Evolutionary conservation across 2,888 invertebrate genomes (phyloP).

Genomic region (Emesis furor): DNA sequence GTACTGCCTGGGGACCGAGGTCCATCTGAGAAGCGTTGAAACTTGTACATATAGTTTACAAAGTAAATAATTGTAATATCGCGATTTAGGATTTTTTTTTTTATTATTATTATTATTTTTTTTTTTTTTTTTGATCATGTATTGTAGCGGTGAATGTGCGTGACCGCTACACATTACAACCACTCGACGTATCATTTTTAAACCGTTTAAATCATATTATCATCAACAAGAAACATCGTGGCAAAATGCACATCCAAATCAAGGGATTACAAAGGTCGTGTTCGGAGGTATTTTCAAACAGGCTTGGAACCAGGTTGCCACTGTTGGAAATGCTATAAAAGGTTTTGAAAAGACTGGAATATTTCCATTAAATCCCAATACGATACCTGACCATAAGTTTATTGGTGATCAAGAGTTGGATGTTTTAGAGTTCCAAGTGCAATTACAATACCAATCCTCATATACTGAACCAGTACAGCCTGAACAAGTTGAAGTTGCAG

Average conservation of each 20-base stretch:
- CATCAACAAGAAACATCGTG: neutral
- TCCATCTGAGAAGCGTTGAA: too few species aligned
- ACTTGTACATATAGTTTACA: too few species aligned
- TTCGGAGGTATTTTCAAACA: slow-evolving; percentile 23
- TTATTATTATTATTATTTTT: too few species aligned
- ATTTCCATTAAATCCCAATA: slow-evolving; percentile 41
- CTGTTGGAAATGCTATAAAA: slow-evolving; percentile 47
- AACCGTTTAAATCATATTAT: neutral
- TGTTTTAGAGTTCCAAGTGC: neutral
- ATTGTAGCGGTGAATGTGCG: too few species aligned
- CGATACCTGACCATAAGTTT: slow-evolving; percentile 41
- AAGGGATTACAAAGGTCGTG: neutral
- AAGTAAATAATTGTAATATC: too few species aligned
- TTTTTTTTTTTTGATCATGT: too few species aligned
- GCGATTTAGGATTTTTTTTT: too few species aligned
- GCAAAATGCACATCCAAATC: neutral
- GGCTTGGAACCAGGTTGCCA: slow-evolving; percentile 45
- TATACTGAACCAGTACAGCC: neutral
- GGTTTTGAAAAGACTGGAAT: slow-evolving; percentile 49
- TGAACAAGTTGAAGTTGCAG: neutral
- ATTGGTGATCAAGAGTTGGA: slow-evolving; percentile 32
- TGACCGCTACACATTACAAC: too few species aligned
- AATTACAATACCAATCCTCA: too few species aligned
- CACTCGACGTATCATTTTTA: slow-evolving; percentile 31
- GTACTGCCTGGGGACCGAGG: too few species aligned